These are phyloP conservation scores for Carpatolechia fugitivella DNA, from an alignment of 2,888 invertebrate genomes.

Conservation along the genomic window DNA sequence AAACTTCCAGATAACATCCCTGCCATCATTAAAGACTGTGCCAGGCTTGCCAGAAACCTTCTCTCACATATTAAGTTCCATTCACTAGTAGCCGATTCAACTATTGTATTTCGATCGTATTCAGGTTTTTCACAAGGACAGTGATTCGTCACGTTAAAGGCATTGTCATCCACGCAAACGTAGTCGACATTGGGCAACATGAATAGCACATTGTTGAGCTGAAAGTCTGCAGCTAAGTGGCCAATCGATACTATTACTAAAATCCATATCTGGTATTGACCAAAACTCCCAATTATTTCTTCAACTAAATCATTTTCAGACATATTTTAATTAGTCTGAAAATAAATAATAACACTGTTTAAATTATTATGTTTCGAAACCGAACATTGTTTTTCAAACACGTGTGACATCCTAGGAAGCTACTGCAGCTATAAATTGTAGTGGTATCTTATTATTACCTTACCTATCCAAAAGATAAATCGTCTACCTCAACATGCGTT, in stretches of 20 bases:
- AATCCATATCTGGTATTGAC: slow-evolving; percentile 68
- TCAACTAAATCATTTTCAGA: slow-evolving; percentile 46
- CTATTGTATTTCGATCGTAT: slow-evolving; percentile 73
- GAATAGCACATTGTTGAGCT: slow-evolving; percentile 77
- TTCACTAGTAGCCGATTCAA: slow-evolving; percentile 79
- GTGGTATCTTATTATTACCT: too few species aligned
- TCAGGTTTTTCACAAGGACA: slow-evolving; percentile 69
- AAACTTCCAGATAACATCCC: slow-evolving; percentile 79
- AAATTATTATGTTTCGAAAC: too few species aligned
- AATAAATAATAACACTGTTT: background rate
- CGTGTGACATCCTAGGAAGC: too few species aligned
- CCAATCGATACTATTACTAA: slow-evolving; percentile 36
- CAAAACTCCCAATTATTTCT: slow-evolving; percentile 65
- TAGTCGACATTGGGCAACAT: slow-evolving; percentile 75
- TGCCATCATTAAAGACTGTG: slow-evolving; percentile 76
- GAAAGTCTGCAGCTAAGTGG: slow-evolving; percentile 25
- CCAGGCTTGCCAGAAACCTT: slow-evolving; percentile 72
- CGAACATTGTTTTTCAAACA: too few species aligned
- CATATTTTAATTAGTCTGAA: background rate
- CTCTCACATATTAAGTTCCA: slow-evolving; percentile 81
- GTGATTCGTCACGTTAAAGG: slow-evolving; percentile 53
- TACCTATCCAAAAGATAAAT: too few species aligned
- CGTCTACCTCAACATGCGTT: too few species aligned
- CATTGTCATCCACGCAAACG: slow-evolving; percentile 56
- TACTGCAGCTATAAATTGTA: too few species aligned